These are phyloP conservation scores for Corythoichthys haematopterus DNA, from an alignment of 2,113 vertebrate species.

Conservation along the genomic window DNA sequence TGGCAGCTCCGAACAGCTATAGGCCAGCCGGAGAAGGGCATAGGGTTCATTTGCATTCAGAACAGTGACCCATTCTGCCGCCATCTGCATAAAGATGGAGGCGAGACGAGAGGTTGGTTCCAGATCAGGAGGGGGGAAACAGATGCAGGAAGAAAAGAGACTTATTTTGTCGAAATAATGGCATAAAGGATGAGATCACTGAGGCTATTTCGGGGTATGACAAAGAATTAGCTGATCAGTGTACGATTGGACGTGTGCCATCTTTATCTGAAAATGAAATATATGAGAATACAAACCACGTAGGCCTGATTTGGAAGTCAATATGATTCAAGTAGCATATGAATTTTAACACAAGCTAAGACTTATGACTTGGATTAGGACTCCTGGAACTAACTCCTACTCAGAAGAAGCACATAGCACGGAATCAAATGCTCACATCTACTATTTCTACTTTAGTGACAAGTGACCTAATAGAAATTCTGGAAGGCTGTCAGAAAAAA, in stretches of 20 bases:
- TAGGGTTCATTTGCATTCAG: conserved; percentile 64
- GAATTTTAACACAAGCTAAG: conserved; percentile 28
- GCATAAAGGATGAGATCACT: conserved; percentile 13
- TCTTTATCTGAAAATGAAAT: conserved; percentile 24
- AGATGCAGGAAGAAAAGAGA: conserved; percentile 42
- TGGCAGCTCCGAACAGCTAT: conserved; percentile 6
- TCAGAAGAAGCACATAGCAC: conserved; percentile 12
- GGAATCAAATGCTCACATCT: not conserved
- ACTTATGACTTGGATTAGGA: conserved; percentile 28
- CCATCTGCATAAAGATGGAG: conserved; percentile 67
- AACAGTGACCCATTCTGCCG: conserved; percentile 59
- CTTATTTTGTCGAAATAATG: conserved; percentile 40
- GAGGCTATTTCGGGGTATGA: conserved; percentile 19
- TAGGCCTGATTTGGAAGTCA: conserved; percentile 13
- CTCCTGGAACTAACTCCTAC: conserved; percentile 24
- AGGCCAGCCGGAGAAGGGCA: conserved; percentile 50
- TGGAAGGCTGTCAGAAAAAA: not conserved
- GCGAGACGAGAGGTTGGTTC: conserved; percentile 40
- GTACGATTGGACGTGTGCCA: conserved; percentile 16
- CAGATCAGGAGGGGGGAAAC: conserved; percentile 36
- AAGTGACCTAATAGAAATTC: not conserved
- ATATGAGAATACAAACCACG: conserved; percentile 26
- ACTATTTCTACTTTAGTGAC: not conserved
- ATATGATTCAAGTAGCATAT: conserved; percentile 19
- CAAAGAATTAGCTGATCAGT: conserved; percentile 17